Evolutionary conservation across 2,888 invertebrate genomes (phyloP), one percentile per base, ranked within the genome.

Genomic region (Campoletis raptor): DNA sequence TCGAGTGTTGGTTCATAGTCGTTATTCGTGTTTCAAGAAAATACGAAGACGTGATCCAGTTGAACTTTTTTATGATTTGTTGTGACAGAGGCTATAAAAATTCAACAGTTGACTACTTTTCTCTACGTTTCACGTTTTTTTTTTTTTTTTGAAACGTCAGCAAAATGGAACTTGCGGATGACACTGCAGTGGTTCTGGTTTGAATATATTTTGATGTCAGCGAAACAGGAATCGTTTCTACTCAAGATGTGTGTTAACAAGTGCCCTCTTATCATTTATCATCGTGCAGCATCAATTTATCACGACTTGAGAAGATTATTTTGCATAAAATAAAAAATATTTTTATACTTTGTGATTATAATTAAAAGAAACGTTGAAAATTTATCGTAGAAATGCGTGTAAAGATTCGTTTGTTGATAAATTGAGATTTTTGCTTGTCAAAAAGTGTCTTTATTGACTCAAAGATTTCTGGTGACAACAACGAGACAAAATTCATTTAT

Each of bases 181-280:
- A 5, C 42, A 52, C 70, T 10, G 70, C 52, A 72, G 9, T 18
- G 40, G 21, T 61, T 30, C 21, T 24, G 24, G n/a, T 37, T 73
- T 7, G 12, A 72, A 61, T 30, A 30, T 48, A 18, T 57, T 36
- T 67, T 36, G 37, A 18, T 18, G 85, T 78, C 79, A 80, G 82
- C 82, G 85, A 70, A 82, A 82, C 67, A 64, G 36, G 76, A 80
- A 74, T 76, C 83, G 72, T 66, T 77, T 69, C 37, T 15, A 36
- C 37, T 64, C 42, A 40, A 6, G 21, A 70, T 48, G 40, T 40
- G 42, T 48, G 42, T 36, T 57, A 74, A 66, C 81, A 77, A 85
- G 81, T 81, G 81, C 45, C 45, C 45, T 61, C 76, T 85, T 76
- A 84, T 84, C 78, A 45, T n/a, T 72, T 73, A n/a, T n/a, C n/a